Evolutionary conservation across 1,140 invertebrate species (phyloP), one percentile per base, ranked within the genome.

Genomic region (Zaprionus ornatus): DNA sequence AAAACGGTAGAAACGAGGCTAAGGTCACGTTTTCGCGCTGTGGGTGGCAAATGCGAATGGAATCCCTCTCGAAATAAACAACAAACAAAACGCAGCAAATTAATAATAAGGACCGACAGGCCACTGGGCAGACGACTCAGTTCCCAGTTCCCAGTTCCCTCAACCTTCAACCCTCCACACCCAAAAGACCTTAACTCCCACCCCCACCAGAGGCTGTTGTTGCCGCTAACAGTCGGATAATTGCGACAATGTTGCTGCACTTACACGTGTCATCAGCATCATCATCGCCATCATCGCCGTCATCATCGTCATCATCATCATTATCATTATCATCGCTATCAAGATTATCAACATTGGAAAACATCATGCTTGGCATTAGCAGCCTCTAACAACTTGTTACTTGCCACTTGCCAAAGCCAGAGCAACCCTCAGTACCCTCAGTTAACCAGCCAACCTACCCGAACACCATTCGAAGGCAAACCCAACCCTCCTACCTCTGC

Each of bases 211-310:
- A 23, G 19, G 19, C 42, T 48, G 42, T 48, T 48, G 4, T 23
- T 23, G 68, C 61, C 68, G 59, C 69, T 72, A 76, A 71, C 74
- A 66, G 68, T 72, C 74, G 88, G 82, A 86, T 91, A 91, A 91
- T 91, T 91, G 88, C 88, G 76, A 91, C 88, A 91, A 84, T 85
- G 88, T 88, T 83, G 84, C 70, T 82, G 88, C 79, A 82, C 84
- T 91, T 91, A 91, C 88, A 91, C 88, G 88, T 91, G 88, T 91
- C 88, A 82, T 82, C 60, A 50, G 29, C 63, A 32, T 63, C 29
- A 37, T 61, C 27, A 19, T 45, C 48, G 61, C 29, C 76, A 63
- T 75, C 68, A 62, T 71, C 52, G 29, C 13, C 66, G 64, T 45
- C 74, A 72, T 78, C 74, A 71, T 65, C 48, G 55, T 37, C 67